Percentiles rank a stretch among this genome's conserved stretches.
These are phyloP conservation scores for Nephrotoma guestfalica DNA, from an alignment of 2,888 invertebrate genomes.

Conservation along the genomic window DNA sequence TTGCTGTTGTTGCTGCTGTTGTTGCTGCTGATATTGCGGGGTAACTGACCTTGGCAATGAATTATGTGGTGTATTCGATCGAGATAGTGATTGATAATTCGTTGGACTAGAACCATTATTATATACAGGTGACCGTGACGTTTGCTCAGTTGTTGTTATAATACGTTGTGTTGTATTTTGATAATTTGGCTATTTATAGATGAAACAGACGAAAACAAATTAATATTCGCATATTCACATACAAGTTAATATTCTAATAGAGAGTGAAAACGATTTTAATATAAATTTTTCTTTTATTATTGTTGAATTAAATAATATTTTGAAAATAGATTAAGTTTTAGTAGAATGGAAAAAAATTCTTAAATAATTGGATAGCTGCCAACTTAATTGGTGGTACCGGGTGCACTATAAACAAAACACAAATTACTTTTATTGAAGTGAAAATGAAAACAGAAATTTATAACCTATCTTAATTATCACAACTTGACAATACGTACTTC, in stretches of 20 bases:
- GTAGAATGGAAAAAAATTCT: not conserved
- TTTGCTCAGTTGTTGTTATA: conserved; percentile 18
- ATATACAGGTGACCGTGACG: conserved; percentile 19
- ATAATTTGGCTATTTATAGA: conserved; percentile 19
- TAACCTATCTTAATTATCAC: not conserved
- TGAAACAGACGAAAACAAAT: not conserved
- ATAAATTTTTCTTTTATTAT: not conserved
- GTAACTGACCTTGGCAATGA: conserved; percentile 11
- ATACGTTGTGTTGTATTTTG: conserved; percentile 15
- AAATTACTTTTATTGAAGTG: not conserved
- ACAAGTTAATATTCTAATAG: not conserved
- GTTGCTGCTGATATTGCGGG: conserved; percentile 6
- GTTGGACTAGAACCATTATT: conserved; percentile 9
- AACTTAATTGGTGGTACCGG: not conserved
- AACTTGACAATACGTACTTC: too few species aligned
- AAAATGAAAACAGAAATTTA: not conserved
- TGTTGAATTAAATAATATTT: not conserved
- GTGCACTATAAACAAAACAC: not conserved
- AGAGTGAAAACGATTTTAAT: not conserved
- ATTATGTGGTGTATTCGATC: conserved; percentile 1
- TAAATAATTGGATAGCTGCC: not conserved
- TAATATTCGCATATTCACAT: not conserved
- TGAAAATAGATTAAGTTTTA: not conserved
- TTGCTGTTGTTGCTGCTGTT: conserved; percentile 9
- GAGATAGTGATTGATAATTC: conserved; percentile 14